Percentiles rank a stretch among this genome's conserved stretches.
Evolutionary conservation across 2,888 invertebrate species (phyloP).

Genomic region (Tolmerus cingulatus): DNA sequence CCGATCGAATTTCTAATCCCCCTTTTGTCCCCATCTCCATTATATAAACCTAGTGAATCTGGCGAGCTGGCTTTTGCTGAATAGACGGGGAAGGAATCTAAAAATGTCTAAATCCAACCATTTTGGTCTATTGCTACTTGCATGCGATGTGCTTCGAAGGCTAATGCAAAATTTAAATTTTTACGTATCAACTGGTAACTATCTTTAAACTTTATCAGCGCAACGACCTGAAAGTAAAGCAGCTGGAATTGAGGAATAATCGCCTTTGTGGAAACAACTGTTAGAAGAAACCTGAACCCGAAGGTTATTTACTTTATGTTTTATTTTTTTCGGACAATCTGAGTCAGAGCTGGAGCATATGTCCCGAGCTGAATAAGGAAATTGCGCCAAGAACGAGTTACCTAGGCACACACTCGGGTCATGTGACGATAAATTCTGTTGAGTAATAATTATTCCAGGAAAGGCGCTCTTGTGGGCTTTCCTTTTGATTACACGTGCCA

Average conservation of each 20-base stretch:
- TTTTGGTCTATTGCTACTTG: not conserved
- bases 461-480: not conserved
- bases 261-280: not conserved
- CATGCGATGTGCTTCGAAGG: not conserved
- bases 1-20: not conserved
- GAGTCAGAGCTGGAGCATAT: not conserved
- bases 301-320: not conserved
- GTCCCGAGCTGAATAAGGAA: not conserved
- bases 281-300: constrained; percentile 3
- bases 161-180: constrained; percentile 4
- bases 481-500: not conserved
- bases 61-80: not conserved
- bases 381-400: not conserved
- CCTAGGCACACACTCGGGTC: not conserved
- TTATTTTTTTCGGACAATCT: constrained; percentile 12
- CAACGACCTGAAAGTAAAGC: not conserved
- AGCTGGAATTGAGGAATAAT: not conserved
- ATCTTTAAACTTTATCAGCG: not conserved
- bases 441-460: not conserved
- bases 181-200: not conserved
- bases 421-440: not conserved
- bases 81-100: not conserved
- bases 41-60: not conserved
- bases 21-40: not conserved
- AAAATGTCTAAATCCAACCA: not conserved